Conservation (phyloP, 2,888 invertebrate species). For the Pimpla rufipes region DNA sequence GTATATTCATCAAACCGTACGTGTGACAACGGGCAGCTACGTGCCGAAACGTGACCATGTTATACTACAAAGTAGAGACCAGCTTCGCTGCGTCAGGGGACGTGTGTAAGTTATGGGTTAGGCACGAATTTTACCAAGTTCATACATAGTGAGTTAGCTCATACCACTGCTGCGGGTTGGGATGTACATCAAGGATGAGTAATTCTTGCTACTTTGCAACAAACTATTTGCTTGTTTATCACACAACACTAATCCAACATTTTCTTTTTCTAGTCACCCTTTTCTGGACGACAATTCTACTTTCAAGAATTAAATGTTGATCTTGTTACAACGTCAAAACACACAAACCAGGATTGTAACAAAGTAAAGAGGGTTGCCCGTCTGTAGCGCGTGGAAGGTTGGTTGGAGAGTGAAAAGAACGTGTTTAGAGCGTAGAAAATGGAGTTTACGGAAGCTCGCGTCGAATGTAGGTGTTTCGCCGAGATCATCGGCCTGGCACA, state of each 20-base stretch:
- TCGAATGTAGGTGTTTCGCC: neutral
- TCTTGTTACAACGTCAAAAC: no score
- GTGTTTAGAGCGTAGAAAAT: neutral
- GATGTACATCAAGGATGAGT: no score
- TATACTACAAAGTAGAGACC: slow-evolving; percentile 6
- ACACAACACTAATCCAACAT: no score
- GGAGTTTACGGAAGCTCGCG: neutral
- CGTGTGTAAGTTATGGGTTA: slow-evolving; percentile 17
- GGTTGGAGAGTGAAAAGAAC: neutral
- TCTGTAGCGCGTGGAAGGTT: no score
- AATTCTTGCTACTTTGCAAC: neutral
- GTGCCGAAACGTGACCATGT: slow-evolving; percentile 41
- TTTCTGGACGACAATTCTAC: no score
- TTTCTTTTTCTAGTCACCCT: no score
- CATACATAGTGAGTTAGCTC: neutral
- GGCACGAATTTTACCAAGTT: slow-evolving; percentile 1
- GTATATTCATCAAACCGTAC: slow-evolving; percentile 60
- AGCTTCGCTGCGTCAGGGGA: neutral
- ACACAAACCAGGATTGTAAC: no score
- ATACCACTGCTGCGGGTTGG: neutral
- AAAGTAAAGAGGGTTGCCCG: no score
- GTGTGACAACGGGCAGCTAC: slow-evolving; percentile 48
- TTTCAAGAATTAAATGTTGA: no score
- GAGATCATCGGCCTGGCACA: neutral
- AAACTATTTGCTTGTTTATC: neutral